phyloP scores from a whole-genome alignment of 2,888 invertebrate genomes.

The Dexiosoma caninum region DNA sequence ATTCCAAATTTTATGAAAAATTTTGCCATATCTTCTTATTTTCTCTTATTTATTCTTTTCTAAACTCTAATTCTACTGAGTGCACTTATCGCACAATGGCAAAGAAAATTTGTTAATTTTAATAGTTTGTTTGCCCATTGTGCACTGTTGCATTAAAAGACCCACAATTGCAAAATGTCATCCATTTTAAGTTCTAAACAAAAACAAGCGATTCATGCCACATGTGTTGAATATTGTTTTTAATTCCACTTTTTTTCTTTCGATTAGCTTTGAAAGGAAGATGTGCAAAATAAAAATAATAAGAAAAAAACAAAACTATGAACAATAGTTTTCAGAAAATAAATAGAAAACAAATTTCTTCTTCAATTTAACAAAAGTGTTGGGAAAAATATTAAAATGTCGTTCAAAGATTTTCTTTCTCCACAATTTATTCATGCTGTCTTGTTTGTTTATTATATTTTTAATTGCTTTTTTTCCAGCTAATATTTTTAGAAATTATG shows the following conservation, averaged over 20 bases:
- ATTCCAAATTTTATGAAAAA: too few relatives aligned
- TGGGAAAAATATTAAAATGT: conserved; percentile 19
- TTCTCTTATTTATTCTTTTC: too few relatives aligned
- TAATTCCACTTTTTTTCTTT: neutral
- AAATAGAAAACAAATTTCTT: conserved; percentile 28
- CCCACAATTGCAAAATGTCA: conserved; percentile 19
- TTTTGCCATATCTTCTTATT: too few relatives aligned
- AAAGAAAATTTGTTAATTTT: too few relatives aligned
- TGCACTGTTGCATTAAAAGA: neutral
- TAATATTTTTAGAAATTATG: too few relatives aligned
- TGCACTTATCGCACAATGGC: too few relatives aligned
- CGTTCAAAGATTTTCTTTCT: neutral
- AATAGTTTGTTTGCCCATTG: neutral
- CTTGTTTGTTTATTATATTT: neutral
- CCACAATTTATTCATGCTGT: neutral
- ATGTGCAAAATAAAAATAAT: neutral
- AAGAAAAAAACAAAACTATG: neutral
- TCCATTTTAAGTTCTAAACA: conserved; percentile 34
- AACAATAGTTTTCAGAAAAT: conserved; percentile 32
- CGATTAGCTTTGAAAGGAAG: conserved; percentile 21
- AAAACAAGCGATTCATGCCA: conserved; percentile 54
- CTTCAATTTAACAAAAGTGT: conserved; percentile 1
- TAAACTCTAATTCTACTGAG: too few relatives aligned
- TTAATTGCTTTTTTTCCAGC: too few relatives aligned
- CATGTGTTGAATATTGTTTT: conserved; percentile 34